phyloP scores from a whole-genome alignment of 2,797 vertebrate species.

The Triplophysa yarkandensis region DNA sequence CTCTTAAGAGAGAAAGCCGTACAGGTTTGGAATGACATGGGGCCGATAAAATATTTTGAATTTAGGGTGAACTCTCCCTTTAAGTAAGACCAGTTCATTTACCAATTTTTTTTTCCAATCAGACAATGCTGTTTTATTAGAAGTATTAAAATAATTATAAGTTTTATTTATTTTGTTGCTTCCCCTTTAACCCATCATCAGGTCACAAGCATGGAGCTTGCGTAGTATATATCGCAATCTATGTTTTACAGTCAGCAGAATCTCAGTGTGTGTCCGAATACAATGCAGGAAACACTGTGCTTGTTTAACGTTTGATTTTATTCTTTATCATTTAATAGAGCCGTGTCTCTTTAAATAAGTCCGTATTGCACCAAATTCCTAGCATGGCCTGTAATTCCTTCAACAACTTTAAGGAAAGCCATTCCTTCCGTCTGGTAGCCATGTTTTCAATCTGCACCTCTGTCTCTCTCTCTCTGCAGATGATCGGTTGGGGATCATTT shows the following conservation, averaged over 20 bases:
- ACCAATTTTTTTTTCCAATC: too few relatives aligned
- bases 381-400: constrained; percentile 53
- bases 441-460: constrained; percentile 7
- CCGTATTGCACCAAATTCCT: constrained; percentile 38
- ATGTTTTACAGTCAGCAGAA: not conserved
- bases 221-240: not conserved
- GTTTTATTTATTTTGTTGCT: too few relatives aligned
- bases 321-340: constrained; percentile 57
- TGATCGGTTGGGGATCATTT: constrained; percentile 15
- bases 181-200: too few relatives aligned
- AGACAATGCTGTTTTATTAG: too few relatives aligned
- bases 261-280: not conserved
- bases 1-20: too few relatives aligned
- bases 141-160: too few relatives aligned
- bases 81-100: too few relatives aligned
- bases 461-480: constrained; percentile 1
- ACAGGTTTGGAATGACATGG: too few relatives aligned
- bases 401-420: constrained; percentile 38
- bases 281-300: not conserved
- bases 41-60: too few relatives aligned
- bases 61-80: too few relatives aligned
- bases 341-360: constrained; percentile 53
- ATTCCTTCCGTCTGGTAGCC: constrained; percentile 35
- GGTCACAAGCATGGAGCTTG: not conserved
- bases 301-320: constrained; percentile 28